Base-by-base conservation (phyloP, 2,113 vertebrate genomes). In the Labrus mixtus region DNA sequence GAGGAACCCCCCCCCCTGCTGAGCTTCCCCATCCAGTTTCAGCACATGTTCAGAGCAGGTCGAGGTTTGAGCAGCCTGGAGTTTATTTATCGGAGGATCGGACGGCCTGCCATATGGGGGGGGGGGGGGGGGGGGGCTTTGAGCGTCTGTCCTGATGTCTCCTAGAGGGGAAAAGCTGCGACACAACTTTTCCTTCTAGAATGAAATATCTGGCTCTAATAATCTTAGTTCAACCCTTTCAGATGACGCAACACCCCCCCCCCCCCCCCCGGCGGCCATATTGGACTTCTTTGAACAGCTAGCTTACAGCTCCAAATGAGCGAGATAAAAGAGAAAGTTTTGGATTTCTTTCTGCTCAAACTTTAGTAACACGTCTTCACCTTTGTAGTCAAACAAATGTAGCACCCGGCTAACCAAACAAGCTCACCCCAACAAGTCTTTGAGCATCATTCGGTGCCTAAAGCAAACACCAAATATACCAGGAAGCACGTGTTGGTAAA, bases 1-100 rank as follows among this genome's bases (percentile, higher is more conserved):
- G 78, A 59, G 67, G 83, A 79, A 68, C 78, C 36, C 46, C 37
- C n/a, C 41, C 29, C 37, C 7, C 71, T 16, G 55, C 89, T 87
- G 84, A 81, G 88, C 22, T 72, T 76, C 74, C 19, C 73, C 72
- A 84, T 77, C 73, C 66, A 77, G 74, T 58, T 53, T 73, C 60
- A 81, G 87, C 87, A 87, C 85, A 86, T 88, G 86, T 84, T 89
- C 69, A 54, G 74, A 39, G 58, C 71, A 76, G 57, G 43, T 73
- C 79, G 87, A 91, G 91, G 93, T 92, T 88, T 90, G 67, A 83
- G 59, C 63, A 88, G 82, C 84, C 88, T 73, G 81, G 79, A 87
- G 86, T 82, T 91, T 86, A 89, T 90, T 91, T 85, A 85, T 79
- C 55, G 20, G 45, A 46, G 59, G 78, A 73, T 58, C 53, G 63